These are phyloP conservation scores for Euura lappo DNA, from an alignment of 1,140 invertebrate genomes.

Conservation along the genomic window DNA sequence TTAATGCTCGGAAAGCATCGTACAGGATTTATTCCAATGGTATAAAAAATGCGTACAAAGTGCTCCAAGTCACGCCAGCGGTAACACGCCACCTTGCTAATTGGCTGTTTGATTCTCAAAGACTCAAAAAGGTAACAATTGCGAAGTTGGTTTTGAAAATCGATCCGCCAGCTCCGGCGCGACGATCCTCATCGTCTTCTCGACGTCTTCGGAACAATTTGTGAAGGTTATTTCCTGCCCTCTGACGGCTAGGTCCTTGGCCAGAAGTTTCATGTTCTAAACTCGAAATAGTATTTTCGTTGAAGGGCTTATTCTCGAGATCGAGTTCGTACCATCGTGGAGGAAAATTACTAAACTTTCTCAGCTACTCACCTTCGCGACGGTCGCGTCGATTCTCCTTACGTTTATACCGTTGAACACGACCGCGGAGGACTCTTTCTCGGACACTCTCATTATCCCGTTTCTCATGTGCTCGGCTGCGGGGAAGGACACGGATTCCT, in stretches of 20 bases:
- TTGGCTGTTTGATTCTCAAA: no score
- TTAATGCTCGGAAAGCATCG: no score
- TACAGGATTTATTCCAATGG: no score
- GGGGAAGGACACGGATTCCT: constrained; percentile 66
- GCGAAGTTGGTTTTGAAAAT: constrained; percentile 14
- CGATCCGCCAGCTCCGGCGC: constrained; percentile 33
- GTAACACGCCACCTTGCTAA: no score
- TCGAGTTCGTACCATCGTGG: no score
- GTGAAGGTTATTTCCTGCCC: constrained; percentile 33
- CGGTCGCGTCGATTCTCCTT: constrained; percentile 64
- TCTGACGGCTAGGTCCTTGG: constrained; percentile 34
- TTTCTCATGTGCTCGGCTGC: constrained; percentile 66
- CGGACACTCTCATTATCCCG: constrained; percentile 51
- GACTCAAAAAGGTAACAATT: not conserved
- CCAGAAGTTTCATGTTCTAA: constrained; percentile 42
- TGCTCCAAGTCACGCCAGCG: no score
- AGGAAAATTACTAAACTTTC: constrained; percentile 8
- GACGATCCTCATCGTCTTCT: constrained; percentile 25
- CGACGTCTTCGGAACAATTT: constrained; percentile 32
- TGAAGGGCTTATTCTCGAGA: no score
- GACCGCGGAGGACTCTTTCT: constrained; percentile 42
- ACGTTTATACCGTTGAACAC: constrained; percentile 65
- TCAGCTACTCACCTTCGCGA: constrained; percentile 58
- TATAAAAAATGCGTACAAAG: no score
- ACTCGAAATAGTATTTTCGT: not conserved